Conservation (phyloP, 2,888 invertebrate genomes). For the Acrobasis repandana region DNA sequence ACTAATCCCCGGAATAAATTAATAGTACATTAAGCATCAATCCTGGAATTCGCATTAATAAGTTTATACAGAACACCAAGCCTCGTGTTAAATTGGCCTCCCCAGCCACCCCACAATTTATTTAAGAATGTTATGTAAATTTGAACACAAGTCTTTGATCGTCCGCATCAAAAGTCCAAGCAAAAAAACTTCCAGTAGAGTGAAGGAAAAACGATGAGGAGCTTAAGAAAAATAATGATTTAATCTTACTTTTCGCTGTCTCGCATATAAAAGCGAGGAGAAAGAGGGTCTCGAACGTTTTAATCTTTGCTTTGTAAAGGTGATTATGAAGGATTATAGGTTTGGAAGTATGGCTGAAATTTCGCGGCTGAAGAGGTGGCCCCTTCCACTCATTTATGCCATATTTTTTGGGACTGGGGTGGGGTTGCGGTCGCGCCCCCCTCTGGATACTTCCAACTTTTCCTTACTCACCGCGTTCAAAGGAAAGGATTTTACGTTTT, state of each 20-base stretch:
- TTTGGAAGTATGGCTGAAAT: slow-evolving; percentile 83
- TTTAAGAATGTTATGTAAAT: slow-evolving; percentile 83
- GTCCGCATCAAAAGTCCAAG: slow-evolving; percentile 81
- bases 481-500: slow-evolving; percentile 71
- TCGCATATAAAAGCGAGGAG: slow-evolving; percentile 77
- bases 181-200: slow-evolving; percentile 75
- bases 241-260: slow-evolving; percentile 82
- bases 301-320: slow-evolving; percentile 85
- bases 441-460: slow-evolving; percentile 70
- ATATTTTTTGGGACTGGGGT: slow-evolving; percentile 74
- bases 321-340: slow-evolving; percentile 84
- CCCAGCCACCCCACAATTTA: slow-evolving; percentile 73
- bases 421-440: slow-evolving; percentile 73
- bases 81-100: slow-evolving; percentile 53
- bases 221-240: slow-evolving; percentile 84
- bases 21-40: slow-evolving; percentile 73
- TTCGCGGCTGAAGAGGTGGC: slow-evolving; percentile 71
- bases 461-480: slow-evolving; percentile 74
- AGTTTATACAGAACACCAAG: slow-evolving; percentile 62
- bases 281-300: slow-evolving; percentile 73
- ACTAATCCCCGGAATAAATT: slow-evolving; percentile 72
- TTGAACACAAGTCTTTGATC: slow-evolving; percentile 83
- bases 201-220: slow-evolving; percentile 74
- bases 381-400: slow-evolving; percentile 71
- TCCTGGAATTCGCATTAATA: slow-evolving; percentile 70